These are phyloP conservation scores for Apodemia duryi DNA, from an alignment of 2,888 invertebrate species.

Conservation along the genomic window DNA sequence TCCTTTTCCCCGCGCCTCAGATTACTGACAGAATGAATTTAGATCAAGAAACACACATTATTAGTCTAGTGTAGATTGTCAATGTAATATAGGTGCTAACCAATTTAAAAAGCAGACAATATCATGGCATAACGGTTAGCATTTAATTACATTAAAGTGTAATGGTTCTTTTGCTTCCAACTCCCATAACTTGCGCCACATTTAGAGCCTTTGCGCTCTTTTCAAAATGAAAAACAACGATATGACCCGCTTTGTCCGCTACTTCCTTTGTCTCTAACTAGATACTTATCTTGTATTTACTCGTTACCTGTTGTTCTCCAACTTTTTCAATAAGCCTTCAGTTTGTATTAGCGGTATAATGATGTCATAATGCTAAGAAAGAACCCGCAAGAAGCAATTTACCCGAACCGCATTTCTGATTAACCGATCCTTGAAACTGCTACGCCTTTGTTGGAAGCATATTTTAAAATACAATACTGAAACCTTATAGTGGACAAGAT, in stretches of 20 bases:
- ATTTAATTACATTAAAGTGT: too few relatives aligned
- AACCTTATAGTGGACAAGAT: too few relatives aligned
- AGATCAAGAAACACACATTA: too few relatives aligned
- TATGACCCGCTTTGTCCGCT: conserved; percentile 55
- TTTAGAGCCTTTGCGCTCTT: conserved; percentile 40
- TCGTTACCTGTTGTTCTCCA: conserved; percentile 59
- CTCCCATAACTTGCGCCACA: conserved; percentile 24
- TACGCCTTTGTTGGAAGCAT: background rate
- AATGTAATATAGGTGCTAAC: too few relatives aligned
- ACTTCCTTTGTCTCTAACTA: conserved; percentile 67
- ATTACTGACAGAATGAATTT: too few relatives aligned
- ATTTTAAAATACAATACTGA: too few relatives aligned
- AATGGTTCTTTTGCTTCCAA: background rate
- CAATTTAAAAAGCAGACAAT: too few relatives aligned
- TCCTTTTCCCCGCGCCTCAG: too few relatives aligned
- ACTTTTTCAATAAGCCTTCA: conserved; percentile 50
- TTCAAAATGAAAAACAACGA: conserved; percentile 63
- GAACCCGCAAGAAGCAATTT: conserved; percentile 13
- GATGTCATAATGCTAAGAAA: conserved; percentile 6
- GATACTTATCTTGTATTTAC: conserved; percentile 70
- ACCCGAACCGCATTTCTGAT: background rate
- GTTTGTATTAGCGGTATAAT: conserved; percentile 34
- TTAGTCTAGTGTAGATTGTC: too few relatives aligned
- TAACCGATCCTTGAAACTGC: background rate
- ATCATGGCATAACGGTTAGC: too few relatives aligned